These are phyloP conservation scores for Frieseomelitta varia DNA, from an alignment of 1,140 invertebrate species.

Conservation along the genomic window DNA sequence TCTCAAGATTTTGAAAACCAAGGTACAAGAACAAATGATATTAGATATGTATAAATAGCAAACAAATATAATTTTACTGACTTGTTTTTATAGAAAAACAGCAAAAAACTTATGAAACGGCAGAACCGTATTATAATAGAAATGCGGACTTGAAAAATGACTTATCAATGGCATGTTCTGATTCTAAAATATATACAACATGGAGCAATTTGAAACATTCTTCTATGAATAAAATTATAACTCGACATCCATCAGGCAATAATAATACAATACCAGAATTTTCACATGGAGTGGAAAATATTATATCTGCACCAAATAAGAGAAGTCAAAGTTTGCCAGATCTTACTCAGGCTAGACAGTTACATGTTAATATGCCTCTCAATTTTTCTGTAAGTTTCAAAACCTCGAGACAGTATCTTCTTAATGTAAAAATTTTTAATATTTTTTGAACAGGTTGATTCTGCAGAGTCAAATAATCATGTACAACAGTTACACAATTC, in stretches of 20 bases:
- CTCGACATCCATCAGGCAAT: constrained; percentile 89
- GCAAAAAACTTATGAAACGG: constrained; percentile 72
- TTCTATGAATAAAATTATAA: constrained; percentile 78
- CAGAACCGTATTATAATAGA: constrained; percentile 74
- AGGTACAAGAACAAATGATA: constrained; percentile 78
- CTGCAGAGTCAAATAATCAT: constrained; percentile 77
- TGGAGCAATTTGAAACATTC: constrained; percentile 90
- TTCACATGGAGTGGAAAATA: constrained; percentile 63
- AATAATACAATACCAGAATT: constrained; percentile 85
- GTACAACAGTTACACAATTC: constrained; percentile 77
- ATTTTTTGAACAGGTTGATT: constrained; percentile 73
- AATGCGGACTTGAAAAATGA: constrained; percentile 80
- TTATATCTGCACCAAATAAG: constrained; percentile 62
- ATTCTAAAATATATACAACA: constrained; percentile 90
- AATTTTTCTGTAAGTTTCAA: constrained; percentile 77
- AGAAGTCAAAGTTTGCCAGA: constrained; percentile 78
- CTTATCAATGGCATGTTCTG: constrained; percentile 91
- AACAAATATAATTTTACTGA: not conserved
- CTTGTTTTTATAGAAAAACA: constrained; percentile 75
- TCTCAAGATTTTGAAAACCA: constrained; percentile 87
- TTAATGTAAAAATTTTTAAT: constrained; percentile 21
- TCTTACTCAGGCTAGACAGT: constrained; percentile 68
- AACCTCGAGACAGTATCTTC: not conserved
- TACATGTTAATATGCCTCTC: constrained; percentile 72
- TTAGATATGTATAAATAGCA: not conserved